phyloP scores from a whole-genome alignment of 1,140 invertebrate genomes.

The Steinernema khuongi region DNA sequence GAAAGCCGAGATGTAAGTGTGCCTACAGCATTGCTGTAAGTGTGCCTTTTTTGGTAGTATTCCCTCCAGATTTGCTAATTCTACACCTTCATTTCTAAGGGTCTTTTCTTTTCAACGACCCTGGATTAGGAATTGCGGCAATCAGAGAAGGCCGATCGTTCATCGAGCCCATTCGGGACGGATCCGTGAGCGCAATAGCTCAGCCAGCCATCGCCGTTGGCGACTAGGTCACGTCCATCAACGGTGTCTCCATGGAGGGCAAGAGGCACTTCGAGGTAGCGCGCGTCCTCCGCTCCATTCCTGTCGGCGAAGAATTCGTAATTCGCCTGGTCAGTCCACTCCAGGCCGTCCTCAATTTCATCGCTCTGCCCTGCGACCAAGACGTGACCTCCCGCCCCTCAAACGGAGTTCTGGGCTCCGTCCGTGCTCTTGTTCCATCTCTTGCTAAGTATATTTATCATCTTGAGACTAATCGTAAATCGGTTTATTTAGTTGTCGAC shows the following conservation, averaged over 20 bases:
- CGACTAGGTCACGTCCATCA: constrained; percentile 92
- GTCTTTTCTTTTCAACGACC: constrained; percentile 62
- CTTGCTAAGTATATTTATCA: no score
- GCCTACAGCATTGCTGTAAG: no score
- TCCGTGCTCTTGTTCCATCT: no score
- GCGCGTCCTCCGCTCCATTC: constrained; percentile 84
- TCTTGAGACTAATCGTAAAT: no score
- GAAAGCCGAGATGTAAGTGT: constrained; percentile 65
- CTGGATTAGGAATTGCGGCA: constrained; percentile 93
- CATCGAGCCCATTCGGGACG: constrained; percentile 91
- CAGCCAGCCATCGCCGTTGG: constrained; percentile 66
- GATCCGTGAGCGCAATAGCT: constrained; percentile 72
- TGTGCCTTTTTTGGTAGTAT: no score
- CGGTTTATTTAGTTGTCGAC: no score
- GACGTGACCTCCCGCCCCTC: no score
- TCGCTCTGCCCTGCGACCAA: constrained; percentile 69
- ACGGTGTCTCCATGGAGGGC: constrained; percentile 77
- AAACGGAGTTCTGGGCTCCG: no score
- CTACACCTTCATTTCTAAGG: no score
- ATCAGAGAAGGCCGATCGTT: constrained; percentile 93
- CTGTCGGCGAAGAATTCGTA: constrained; percentile 66
- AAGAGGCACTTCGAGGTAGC: constrained; percentile 92
- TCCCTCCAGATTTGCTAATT: no score
- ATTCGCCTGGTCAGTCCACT: constrained; percentile 82
- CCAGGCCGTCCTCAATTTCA: constrained; percentile 78